phyloP scores from a whole-genome alignment of 2,888 invertebrate genomes.

The Portevinia maculata region DNA sequence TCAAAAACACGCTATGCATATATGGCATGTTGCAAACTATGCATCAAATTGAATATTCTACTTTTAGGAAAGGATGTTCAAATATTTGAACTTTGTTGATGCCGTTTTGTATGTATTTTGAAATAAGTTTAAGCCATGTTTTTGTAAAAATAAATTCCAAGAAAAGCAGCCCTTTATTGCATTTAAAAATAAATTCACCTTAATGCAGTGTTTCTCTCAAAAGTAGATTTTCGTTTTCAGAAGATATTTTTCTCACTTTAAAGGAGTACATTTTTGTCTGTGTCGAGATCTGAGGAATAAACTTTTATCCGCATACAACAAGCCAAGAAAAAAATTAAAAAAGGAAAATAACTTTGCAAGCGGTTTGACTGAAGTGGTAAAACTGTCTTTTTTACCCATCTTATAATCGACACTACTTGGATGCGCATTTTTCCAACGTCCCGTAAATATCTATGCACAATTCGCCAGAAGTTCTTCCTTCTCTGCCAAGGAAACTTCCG shows the following conservation, averaged over 20 bases:
- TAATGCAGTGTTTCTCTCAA: background rate
- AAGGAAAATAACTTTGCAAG: background rate
- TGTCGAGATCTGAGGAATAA: background rate
- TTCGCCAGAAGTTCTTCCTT: slow-evolving; percentile 18
- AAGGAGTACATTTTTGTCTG: slow-evolving; percentile 2
- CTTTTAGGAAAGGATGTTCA: too few relatives aligned
- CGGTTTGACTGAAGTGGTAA: slow-evolving; percentile 33
- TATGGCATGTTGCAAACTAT: too few relatives aligned
- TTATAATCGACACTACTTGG: slow-evolving; percentile 53
- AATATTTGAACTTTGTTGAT: too few relatives aligned
- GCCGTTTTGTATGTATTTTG: too few relatives aligned
- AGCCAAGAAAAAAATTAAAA: background rate
- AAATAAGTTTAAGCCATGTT: background rate
- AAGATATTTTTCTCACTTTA: background rate
- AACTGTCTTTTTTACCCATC: slow-evolving; percentile 9
- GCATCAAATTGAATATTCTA: too few relatives aligned
- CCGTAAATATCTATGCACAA: slow-evolving; percentile 22
- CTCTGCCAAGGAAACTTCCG: slow-evolving; percentile 40
- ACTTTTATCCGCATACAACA: slow-evolving; percentile 1
- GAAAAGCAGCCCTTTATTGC: background rate
- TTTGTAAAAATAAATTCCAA: background rate
- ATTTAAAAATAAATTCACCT: background rate
- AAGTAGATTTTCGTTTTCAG: background rate
- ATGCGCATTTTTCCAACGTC: slow-evolving; percentile 41
- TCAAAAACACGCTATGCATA: too few relatives aligned